Evolutionary conservation across 2,113 vertebrate genomes (phyloP).

Genomic region (Phyllostomus discolor): DNA sequence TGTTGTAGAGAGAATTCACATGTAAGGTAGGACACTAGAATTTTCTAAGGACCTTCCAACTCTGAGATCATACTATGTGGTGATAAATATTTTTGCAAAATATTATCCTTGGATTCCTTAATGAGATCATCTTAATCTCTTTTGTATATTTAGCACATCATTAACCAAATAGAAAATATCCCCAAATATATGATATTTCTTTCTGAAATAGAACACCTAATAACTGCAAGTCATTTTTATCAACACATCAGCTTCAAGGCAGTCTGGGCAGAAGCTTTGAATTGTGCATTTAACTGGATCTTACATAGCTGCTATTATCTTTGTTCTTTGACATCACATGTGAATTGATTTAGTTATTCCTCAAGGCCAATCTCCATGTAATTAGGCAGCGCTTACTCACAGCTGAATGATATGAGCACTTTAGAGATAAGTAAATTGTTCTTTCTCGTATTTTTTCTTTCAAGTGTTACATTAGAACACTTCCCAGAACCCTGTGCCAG

Average conservation of each 20-base stretch:
- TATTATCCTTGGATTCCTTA: neutral
- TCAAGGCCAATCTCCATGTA: neutral
- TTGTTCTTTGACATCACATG: neutral
- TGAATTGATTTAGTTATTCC: conserved; percentile 3
- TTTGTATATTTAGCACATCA: neutral
- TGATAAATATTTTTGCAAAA: neutral
- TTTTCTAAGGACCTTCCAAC: neutral
- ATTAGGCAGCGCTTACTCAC: neutral
- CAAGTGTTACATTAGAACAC: neutral
- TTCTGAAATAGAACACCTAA: neutral
- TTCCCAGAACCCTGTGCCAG: neutral
- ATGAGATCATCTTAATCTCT: neutral
- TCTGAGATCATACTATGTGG: neutral
- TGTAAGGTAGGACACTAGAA: neutral
- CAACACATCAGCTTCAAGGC: neutral
- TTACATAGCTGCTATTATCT: neutral
- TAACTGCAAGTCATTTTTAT: neutral
- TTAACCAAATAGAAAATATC: neutral
- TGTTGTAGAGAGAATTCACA: neutral
- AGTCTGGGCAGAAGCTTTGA: neutral
- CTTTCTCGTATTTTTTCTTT: neutral
- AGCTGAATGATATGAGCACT: neutral
- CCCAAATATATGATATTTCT: neutral
- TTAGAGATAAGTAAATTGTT: neutral
- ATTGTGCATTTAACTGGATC: neutral